Conservation (phyloP, 2,113 vertebrate genomes). For the Rhinolophus ferrumequinum region DNA sequence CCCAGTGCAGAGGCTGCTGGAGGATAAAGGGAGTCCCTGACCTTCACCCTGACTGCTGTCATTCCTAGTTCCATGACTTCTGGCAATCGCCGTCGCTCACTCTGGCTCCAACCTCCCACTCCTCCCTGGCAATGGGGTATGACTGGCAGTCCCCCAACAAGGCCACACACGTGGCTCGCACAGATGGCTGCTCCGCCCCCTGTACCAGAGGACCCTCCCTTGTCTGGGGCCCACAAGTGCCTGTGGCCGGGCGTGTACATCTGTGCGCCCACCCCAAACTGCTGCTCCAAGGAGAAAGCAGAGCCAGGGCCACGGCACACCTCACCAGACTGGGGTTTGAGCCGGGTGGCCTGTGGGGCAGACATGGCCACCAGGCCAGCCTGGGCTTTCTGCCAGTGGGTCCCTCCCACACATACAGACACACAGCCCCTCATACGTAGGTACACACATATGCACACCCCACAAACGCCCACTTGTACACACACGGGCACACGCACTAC, state of each 20-base stretch:
- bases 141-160: no score
- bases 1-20: neutral
- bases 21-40: no score
- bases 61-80: neutral
- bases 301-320: accelerated
- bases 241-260: accelerated
- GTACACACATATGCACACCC: neutral
- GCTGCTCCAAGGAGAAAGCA: neutral
- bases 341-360: no score
- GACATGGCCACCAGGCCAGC: neutral
- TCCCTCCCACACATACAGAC: neutral
- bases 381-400: neutral
- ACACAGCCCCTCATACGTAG: neutral
- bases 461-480: neutral
- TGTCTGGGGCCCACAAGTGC: neutral
- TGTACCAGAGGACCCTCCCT: neutral
- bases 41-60: neutral
- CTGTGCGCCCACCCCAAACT: neutral
- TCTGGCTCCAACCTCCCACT: neutral
- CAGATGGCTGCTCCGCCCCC: neutral
- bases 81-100: accelerated
- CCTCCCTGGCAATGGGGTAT: neutral
- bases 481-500: neutral
- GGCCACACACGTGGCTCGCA: accelerated
- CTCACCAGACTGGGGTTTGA: neutral